Percentiles rank a stretch among this genome's conserved stretches.
phyloP scores from a whole-genome alignment of 1,140 invertebrate genomes.

The Littorina saxatilis region DNA sequence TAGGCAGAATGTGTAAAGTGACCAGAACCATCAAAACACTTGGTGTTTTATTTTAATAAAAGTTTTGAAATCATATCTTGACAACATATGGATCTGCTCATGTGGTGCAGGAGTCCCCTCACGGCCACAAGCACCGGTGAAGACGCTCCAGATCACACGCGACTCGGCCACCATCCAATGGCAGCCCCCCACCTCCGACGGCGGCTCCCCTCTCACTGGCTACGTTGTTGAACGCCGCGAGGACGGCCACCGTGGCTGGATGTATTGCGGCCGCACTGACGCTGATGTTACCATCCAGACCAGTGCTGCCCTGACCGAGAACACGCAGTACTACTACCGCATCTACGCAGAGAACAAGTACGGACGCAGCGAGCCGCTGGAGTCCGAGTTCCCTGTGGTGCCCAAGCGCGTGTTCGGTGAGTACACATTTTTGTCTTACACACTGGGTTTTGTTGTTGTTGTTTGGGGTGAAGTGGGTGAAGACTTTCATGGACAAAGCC shows the following conservation, averaged over 20 bases:
- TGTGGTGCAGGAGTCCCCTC: conserved; percentile 84
- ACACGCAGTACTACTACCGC: conserved; percentile 96
- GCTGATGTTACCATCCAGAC: conserved; percentile 82
- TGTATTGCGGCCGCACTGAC: conserved; percentile 82
- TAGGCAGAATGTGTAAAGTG: too few relatives aligned
- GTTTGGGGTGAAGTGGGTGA: background rate
- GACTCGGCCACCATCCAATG: conserved; percentile 71
- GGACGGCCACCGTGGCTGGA: conserved; percentile 88
- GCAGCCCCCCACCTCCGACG: conserved; percentile 71
- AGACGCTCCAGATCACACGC: conserved; percentile 78
- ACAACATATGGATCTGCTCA: background rate
- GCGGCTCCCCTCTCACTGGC: conserved; percentile 70
- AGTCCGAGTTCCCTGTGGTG: conserved; percentile 92
- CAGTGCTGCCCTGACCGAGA: conserved; percentile 91
- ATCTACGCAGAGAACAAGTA: conserved; percentile 99
- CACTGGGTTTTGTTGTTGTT: background rate
- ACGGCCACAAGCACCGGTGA: conserved; percentile 93
- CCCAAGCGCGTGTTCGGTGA: conserved; percentile 94
- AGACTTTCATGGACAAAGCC: too few relatives aligned
- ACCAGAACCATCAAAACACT: too few relatives aligned
- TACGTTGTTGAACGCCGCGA: conserved; percentile 76
- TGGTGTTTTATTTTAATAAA: background rate
- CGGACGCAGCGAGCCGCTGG: conserved; percentile 94
- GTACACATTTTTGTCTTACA: conserved; percentile 44
- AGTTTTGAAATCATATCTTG: background rate